Evolutionary conservation across 2,888 invertebrate genomes (phyloP), one percentile per base, ranked within the genome.

Genomic region (Drosophila stalkeri): DNA sequence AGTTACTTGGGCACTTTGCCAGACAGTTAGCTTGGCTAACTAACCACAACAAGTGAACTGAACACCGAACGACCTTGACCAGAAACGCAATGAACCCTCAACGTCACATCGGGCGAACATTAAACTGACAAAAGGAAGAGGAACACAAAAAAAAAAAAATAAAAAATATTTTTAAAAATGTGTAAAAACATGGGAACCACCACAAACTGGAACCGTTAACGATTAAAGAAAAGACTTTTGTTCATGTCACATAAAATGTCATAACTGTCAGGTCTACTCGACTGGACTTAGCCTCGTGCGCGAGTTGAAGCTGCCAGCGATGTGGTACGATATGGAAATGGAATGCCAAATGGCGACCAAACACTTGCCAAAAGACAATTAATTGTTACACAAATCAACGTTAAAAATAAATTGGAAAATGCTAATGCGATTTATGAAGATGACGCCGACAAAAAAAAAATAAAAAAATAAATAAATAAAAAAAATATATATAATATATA

Each of bases 61-160:
- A 46, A 16, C 39, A 8, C 33, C 54, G 61, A 66, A 63, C 81
- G 89, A 86, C 86, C 86, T 87, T 87, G 86, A 86, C 90, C 86
- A 81, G 73, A 52, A 77, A 85, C 78, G 76, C 82, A 89, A 73
- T 90, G 84, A 90, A 86, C 90, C 75, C 89, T 73, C 73, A 61
- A 61, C 37, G 51, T 1, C 31, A 7, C 39, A 7, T 64, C 68
- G 62, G 60, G 37, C 39, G 27, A 60, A 56, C 51, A 41, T 52
- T 46, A 47, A 37, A 59, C 62, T 41, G 61, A 39, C 16, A n/a
- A 67, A 27, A 55, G 39, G 55, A 27, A 41, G 12, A 55, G 27
- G 52, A 52, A 8, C 14, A 14, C 1, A 6, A 33, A 18, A 1
- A 33, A 6, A 12, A 31, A 18, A 2, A 39, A 39, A 67, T 64